Conservation (phyloP, 2,888 invertebrate genomes). For the Dryobotodes eremita region DNA sequence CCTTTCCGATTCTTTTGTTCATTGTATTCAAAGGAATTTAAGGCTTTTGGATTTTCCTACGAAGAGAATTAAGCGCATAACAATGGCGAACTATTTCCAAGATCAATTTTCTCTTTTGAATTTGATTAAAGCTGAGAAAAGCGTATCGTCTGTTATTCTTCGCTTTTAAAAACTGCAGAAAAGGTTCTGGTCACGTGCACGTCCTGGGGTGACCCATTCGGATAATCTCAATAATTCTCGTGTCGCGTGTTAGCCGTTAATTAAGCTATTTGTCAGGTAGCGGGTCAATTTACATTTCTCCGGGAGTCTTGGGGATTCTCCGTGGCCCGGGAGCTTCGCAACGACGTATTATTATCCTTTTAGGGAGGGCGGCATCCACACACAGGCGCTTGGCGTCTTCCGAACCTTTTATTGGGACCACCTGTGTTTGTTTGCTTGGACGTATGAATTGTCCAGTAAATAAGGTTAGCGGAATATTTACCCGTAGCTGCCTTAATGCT, state of each 20-base stretch:
- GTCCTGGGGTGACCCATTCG: conserved; percentile 77
- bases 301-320: conserved; percentile 82
- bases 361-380: conserved; percentile 89
- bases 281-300: conserved; percentile 89
- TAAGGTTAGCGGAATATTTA: conserved; percentile 89
- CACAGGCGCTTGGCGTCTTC: conserved; percentile 82
- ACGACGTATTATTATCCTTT: conserved; percentile 91
- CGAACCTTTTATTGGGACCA: conserved; percentile 90
- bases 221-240: conserved; percentile 85
- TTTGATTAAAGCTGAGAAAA: conserved; percentile 15
- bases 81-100: conserved; percentile 52
- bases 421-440: conserved; percentile 88
- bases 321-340: conserved; percentile 81
- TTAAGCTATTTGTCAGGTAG: conserved; percentile 90
- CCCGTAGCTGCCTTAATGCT: conserved; percentile 82
- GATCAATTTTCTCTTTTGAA: conserved; percentile 48
- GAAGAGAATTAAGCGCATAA: conserved; percentile 60
- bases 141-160: conserved; percentile 7
- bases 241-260: conserved; percentile 88
- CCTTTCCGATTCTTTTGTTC: conserved; percentile 80
- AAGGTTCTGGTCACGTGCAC: conserved; percentile 57
- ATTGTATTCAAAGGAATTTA: conserved; percentile 79
- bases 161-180: conserved; percentile 60
- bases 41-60: conserved; percentile 65
- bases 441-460: conserved; percentile 91